Conservation (phyloP, 2,113 vertebrate genomes). For the Danionella cerebrum region DNA sequence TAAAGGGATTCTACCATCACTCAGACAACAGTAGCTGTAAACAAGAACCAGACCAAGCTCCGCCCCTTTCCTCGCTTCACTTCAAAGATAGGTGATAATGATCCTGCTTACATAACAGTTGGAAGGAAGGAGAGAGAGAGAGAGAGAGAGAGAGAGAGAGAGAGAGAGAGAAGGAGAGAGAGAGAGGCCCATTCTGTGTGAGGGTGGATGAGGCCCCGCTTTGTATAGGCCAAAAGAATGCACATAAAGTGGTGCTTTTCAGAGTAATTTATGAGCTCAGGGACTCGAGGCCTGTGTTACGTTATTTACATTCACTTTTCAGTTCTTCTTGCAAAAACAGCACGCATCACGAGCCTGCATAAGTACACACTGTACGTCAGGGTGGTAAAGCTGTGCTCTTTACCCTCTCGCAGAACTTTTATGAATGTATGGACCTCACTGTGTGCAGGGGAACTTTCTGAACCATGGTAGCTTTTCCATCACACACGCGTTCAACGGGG, state of each 20-base stretch:
- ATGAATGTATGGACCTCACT: constrained; percentile 14
- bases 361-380: neutral
- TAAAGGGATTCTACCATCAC: neutral
- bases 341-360: constrained; percentile 3
- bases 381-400: neutral
- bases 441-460: constrained; percentile 6
- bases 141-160: neutral
- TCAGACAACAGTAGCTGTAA: constrained; percentile 18
- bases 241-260: constrained; percentile 5
- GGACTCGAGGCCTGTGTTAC: constrained; percentile 8
- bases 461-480: neutral
- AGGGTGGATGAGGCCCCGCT: neutral
- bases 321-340: neutral
- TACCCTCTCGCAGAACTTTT: neutral
- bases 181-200: neutral
- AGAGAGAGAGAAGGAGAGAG: neutral
- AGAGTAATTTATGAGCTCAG: constrained; percentile 1
- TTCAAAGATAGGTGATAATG: constrained; percentile 17
- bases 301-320: constrained; percentile 13
- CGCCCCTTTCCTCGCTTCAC: constrained; percentile 8
- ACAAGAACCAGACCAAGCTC: constrained; percentile 4
- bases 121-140: neutral
- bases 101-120: neutral
- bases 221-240: constrained; percentile 2
- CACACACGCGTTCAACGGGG: neutral